phyloP scores from a whole-genome alignment of 2,113 vertebrate genomes.

The Microtus montanus region DNA sequence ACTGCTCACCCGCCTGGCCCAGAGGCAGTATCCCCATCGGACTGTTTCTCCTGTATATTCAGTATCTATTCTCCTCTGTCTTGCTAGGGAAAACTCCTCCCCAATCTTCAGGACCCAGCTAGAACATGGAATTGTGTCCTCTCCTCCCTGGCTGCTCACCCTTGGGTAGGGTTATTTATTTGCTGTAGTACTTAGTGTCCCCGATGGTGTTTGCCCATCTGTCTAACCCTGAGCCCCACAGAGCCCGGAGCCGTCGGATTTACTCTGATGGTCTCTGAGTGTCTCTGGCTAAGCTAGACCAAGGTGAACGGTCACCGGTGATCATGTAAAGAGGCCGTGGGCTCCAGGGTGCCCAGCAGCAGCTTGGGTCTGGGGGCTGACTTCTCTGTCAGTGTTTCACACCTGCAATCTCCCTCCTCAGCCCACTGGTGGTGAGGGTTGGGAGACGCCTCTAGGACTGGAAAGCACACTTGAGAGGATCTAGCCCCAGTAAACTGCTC shows the following conservation, averaged over 20 bases:
- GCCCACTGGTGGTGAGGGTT: neutral
- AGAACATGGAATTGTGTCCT: neutral
- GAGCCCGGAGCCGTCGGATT: neutral
- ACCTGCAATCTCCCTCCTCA: neutral
- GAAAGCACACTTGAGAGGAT: slow-evolving; percentile 17
- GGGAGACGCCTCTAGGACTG: neutral
- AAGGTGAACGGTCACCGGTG: neutral
- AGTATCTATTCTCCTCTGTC: neutral
- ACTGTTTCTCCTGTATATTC: neutral
- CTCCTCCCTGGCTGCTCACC: neutral
- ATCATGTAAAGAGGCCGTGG: neutral
- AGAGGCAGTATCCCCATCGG: neutral
- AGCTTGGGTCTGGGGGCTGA: neutral
- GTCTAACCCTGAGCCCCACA: neutral
- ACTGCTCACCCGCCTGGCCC: neutral
- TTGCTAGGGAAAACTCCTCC: neutral
- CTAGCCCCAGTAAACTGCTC: slow-evolving; percentile 34
- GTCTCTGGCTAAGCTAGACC: neutral
- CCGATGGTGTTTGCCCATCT: neutral
- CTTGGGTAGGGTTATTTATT: neutral
- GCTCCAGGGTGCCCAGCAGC: neutral
- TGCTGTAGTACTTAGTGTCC: neutral
- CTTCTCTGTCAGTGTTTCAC: neutral
- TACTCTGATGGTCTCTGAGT: neutral
- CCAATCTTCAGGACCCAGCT: neutral